Evolutionary conservation across 1,140 invertebrate genomes (phyloP).

Genomic region (Copidosoma floridanum): DNA sequence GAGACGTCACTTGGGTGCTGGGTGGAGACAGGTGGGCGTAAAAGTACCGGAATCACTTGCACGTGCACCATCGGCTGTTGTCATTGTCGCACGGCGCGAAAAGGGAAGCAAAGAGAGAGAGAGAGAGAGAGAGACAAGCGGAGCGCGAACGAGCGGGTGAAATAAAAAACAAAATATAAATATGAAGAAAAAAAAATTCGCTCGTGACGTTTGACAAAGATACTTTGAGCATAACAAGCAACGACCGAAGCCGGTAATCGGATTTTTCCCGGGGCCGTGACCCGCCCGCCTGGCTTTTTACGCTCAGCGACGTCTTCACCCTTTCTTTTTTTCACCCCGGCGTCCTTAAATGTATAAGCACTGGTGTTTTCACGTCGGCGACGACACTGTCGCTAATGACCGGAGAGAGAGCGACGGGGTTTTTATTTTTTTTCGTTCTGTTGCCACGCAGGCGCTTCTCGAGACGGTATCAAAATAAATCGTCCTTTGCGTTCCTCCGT

Average conservation of each 20-base stretch:
- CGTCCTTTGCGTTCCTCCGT: too few relatives aligned
- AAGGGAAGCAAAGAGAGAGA: not conserved
- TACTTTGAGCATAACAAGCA: slow-evolving; percentile 12
- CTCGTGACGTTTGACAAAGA: slow-evolving; percentile 11
- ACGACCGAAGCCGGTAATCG: slow-evolving; percentile 2
- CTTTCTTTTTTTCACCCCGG: not conserved
- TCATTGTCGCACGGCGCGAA: not conserved
- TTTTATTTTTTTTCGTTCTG: too few relatives aligned
- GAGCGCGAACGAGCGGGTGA: too few relatives aligned
- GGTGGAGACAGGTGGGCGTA: too few relatives aligned
- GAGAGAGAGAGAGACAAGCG: too few relatives aligned
- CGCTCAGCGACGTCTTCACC: not conserved
- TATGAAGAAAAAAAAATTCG: too few relatives aligned
- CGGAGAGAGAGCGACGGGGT: too few relatives aligned
- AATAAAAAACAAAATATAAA: too few relatives aligned
- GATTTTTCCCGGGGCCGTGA: not conserved
- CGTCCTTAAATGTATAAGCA: too few relatives aligned
- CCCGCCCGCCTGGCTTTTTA: not conserved
- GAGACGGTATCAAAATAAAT: too few relatives aligned
- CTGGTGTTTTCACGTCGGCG: not conserved
- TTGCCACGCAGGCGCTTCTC: too few relatives aligned
- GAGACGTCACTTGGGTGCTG: too few relatives aligned
- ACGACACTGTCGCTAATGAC: not conserved
- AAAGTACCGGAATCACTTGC: slow-evolving; percentile 2
- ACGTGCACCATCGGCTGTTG: not conserved